phyloP scores from a whole-genome alignment of 2,888 invertebrate species.

The Teleogryllus oceanicus region DNA sequence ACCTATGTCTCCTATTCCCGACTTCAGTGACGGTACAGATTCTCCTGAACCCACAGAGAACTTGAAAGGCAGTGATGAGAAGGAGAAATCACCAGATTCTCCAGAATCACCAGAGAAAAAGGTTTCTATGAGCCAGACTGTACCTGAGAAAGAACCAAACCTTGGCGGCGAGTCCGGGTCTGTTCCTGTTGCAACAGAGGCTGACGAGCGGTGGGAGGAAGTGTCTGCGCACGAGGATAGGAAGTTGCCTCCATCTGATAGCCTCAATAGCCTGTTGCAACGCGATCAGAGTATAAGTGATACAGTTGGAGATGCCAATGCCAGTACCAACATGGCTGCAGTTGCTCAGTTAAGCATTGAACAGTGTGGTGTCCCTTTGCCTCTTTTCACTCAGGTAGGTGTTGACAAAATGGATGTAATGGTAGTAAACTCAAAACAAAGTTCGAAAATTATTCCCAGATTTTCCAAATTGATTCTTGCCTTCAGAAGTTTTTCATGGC shows the following conservation, averaged over 20 bases:
- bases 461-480: too few species aligned
- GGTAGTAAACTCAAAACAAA: neutral
- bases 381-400: conserved; percentile 72
- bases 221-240: neutral
- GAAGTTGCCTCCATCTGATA: conserved; percentile 25
- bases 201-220: neutral
- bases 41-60: neutral
- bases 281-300: neutral
- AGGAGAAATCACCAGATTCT: neutral
- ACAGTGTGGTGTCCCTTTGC: conserved; percentile 83
- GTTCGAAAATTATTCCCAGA: too few species aligned
- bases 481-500: too few species aligned
- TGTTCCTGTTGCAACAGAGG: neutral
- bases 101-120: neutral
- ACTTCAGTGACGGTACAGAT: conserved; percentile 47
- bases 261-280: conserved; percentile 25
- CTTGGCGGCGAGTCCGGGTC: neutral
- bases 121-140: neutral
- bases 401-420: neutral
- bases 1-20: conserved; percentile 69
- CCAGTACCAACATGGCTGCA: conserved; percentile 36
- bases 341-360: conserved; percentile 63
- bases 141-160: neutral
- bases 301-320: conserved; percentile 25
- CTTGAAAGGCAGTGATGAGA: neutral